Base-by-base conservation (phyloP, 2,797 vertebrate genomes). In the Furcifer pardalis region DNA sequence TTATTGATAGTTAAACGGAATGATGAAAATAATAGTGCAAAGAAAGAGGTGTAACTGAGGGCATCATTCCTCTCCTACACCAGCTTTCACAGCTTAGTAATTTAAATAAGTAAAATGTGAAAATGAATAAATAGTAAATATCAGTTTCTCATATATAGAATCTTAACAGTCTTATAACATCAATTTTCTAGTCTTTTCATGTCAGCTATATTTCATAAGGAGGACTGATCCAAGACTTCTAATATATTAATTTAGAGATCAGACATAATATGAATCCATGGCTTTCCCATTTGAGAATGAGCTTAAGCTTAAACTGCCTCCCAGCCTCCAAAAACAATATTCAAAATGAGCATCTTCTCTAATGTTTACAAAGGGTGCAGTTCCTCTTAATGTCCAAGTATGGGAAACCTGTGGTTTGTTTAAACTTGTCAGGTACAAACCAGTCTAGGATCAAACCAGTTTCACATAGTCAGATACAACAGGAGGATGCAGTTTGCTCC, bases 1-100 rank as follows among this genome's bases (percentile, higher is more conserved):
- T 96, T 96, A 96, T 96, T 96, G 88, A 89, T 86, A 85, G 79
- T 93, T 90, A 85, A 82, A 78, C 86, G 88, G 95, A 95, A 94
- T 93, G 92, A 91, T 63, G 87, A 88, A 19, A 77, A 69, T 86
- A 91, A 92, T 93, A 94, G 89, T 95, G 94, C 94, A 96, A 95
- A 94, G 86, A 90, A 92, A 92, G 90, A 82, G 92, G 91, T 84
- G 93, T 88, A 93, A 76, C 0, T 92, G 91, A 93, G 89, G 85
- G 73, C 78, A 83, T 77, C 32, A 0, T 92, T 92, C 89, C 71
- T 81, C 86, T 88, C 85, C 84, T 86, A 88, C 69, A 23, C 79
- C 90, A 87, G 73, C 80, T 83, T 93, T 95, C 93, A 95, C 91
- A 94, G 84, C 91, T 91, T 89, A 92, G 90, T 92, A 82, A 30